These are phyloP conservation scores for Motacilla tschutschensis DNA, from an alignment of 2,113 vertebrate species.

Conservation along the genomic window DNA sequence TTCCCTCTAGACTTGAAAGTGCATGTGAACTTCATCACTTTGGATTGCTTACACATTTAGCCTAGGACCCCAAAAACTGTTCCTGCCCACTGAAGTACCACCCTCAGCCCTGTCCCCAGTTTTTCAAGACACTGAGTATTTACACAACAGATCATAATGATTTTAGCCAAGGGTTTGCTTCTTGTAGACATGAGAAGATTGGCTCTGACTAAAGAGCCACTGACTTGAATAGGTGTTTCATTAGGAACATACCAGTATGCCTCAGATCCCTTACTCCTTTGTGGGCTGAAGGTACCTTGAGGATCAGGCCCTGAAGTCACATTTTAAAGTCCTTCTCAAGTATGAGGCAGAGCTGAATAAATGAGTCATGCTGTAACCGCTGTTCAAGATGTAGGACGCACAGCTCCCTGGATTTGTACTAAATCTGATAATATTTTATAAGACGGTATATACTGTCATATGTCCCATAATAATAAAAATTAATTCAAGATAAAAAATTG, in stretches of 20 bases:
- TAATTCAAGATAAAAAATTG: conserved; percentile 35
- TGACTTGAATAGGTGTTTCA: neutral
- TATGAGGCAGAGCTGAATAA: neutral
- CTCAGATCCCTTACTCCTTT: neutral
- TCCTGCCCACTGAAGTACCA: neutral
- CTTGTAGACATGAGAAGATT: neutral
- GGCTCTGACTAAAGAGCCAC: neutral
- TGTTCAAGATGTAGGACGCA: conserved; percentile 1
- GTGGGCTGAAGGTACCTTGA: neutral
- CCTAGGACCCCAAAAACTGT: neutral
- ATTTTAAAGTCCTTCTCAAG: conserved; percentile 1
- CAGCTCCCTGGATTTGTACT: neutral
- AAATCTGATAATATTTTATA: conserved; percentile 41
- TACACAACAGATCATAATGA: neutral
- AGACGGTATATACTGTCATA: conserved; percentile 7
- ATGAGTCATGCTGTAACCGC: neutral
- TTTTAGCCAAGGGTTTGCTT: neutral
- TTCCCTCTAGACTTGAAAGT: neutral
- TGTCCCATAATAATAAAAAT: conserved; percentile 26
- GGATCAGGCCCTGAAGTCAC: neutral
- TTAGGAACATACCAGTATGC: neutral
- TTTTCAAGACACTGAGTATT: neutral
- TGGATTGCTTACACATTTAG: neutral
- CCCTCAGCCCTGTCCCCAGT: neutral
- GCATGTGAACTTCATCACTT: neutral